Evolutionary conservation across 2,888 invertebrate species (phyloP), one percentile per base, ranked within the genome.

Genomic region (Clunio marinus): DNA sequence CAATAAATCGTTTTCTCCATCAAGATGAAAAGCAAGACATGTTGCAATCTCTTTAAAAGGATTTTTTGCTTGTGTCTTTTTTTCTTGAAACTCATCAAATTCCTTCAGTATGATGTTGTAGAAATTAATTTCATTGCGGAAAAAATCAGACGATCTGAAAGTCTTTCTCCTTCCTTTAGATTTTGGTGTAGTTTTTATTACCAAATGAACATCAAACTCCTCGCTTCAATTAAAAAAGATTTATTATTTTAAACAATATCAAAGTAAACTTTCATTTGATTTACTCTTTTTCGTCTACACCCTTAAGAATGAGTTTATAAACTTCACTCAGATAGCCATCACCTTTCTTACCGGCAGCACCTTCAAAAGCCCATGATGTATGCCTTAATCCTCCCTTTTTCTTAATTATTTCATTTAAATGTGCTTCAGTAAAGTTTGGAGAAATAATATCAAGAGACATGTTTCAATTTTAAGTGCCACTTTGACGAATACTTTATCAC

Each of bases 291-390:
- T 74, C 74, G 32, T 75, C 73, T 0, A 74, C 71, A 1, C 85
- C 78, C 59, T 72, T 76, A 2, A 89, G 78, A 62, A 77, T 82
- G 28, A 88, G 81, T 37, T 85, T 82, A 60, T 82, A 83, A 1
- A 88, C 79, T 70, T 83, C 83, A 72, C 88, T 87, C 60, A 89
- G 75, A 73, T 88, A 89, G 0, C 86, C 86, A 73, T 89, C 88
- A 0, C 89, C 89, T 75, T 86, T 88, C 62, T 80, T 80, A 69
- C 76, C 79, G 5, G 77, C 77, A 24, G 75, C 73, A 1, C 77
- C 77, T 17, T 45, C 58, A 69, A 82, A 81, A 69, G 77, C 74
- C 76, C 78, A 82, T 0, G 77, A 76, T 1, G 76, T 75, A 20
- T 81, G 74, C 55, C 76, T 74, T 1, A 77, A 75, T 22, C 78